phyloP scores from a whole-genome alignment of 2,888 invertebrate species.

The Polylopha cassiicola region DNA sequence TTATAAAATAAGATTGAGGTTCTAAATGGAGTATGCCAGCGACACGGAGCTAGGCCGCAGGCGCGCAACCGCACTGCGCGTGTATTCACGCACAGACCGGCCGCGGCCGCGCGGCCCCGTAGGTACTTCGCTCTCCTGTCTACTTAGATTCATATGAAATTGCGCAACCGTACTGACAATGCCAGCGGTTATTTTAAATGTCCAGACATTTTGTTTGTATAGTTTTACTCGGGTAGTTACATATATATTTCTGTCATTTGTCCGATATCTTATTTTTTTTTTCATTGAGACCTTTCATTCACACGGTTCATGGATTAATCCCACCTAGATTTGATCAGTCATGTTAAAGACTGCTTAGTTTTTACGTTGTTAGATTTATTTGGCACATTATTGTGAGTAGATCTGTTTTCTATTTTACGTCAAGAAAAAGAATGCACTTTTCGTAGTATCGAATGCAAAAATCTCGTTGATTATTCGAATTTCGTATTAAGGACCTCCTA shows the following conservation, averaged over 20 bases:
- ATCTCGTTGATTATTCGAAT: conserved; percentile 49
- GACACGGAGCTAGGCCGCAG: conserved; percentile 48
- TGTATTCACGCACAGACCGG: too few species aligned
- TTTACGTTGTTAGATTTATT: conserved; percentile 68
- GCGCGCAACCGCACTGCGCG: not conserved
- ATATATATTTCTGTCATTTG: too few species aligned
- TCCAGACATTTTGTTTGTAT: too few species aligned
- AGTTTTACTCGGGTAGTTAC: too few species aligned
- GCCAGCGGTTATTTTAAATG: too few species aligned
- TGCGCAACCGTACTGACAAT: too few species aligned
- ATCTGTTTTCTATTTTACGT: conserved; percentile 51
- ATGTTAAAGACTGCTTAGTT: conserved; percentile 68
- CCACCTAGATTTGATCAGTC: conserved; percentile 73
- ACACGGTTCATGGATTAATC: conserved; percentile 58
- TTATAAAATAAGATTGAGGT: conserved; percentile 64
- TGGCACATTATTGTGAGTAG: conserved; percentile 41
- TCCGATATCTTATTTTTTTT: conserved; percentile 19
- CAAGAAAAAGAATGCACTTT: conserved; percentile 54
- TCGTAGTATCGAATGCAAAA: conserved; percentile 46
- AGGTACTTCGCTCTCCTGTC: too few species aligned
- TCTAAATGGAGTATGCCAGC: conserved; percentile 51
- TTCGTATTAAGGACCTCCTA: conserved; percentile 68
- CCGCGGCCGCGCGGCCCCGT: too few species aligned
- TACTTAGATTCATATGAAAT: too few species aligned
- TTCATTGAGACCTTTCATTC: conserved; percentile 25